Evolutionary conservation across 2,113 vertebrate species (phyloP).

Genomic region (Dolichallabes microphthalmus): DNA sequence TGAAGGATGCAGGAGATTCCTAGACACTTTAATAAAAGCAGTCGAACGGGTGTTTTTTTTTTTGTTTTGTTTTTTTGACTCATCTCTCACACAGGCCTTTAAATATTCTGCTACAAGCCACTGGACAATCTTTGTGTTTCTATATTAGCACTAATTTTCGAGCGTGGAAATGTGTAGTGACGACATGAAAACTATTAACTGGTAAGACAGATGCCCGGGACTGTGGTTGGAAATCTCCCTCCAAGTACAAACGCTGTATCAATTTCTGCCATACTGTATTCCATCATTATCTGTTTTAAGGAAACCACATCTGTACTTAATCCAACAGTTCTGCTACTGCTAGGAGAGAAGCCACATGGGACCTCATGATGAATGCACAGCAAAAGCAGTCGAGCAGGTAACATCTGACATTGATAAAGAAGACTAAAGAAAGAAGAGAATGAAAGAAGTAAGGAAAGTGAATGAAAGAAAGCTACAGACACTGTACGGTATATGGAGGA

Average conservation of each 20-base stretch:
- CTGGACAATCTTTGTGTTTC: conserved; percentile 42
- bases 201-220: conserved; percentile 25
- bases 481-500: neutral
- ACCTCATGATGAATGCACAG: neutral
- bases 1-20: conserved; percentile 61
- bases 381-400: conserved; percentile 27
- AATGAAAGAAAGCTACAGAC: conserved; percentile 9
- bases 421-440: conserved; percentile 41
- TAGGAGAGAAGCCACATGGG: conserved; percentile 28
- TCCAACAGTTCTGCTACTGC: conserved; percentile 9
- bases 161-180: neutral
- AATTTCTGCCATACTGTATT: conserved; percentile 23
- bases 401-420: conserved; percentile 24
- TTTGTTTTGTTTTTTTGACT: neutral
- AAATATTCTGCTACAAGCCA: conserved; percentile 73
- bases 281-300: conserved; percentile 38
- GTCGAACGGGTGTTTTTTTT: conserved; percentile 69
- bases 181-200: conserved; percentile 19
- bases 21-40: conserved; percentile 70
- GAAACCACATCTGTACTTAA: conserved; percentile 34
- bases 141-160: too few relatives aligned
- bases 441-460: conserved; percentile 16
- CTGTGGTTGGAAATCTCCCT: conserved; percentile 49
- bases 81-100: conserved; percentile 65
- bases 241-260: conserved; percentile 54